Percentiles rank a stretch among this genome's conserved stretches.
Conservation (phyloP, 1,140 invertebrate species). For the Aphaenogaster ashmeadi region DNA sequence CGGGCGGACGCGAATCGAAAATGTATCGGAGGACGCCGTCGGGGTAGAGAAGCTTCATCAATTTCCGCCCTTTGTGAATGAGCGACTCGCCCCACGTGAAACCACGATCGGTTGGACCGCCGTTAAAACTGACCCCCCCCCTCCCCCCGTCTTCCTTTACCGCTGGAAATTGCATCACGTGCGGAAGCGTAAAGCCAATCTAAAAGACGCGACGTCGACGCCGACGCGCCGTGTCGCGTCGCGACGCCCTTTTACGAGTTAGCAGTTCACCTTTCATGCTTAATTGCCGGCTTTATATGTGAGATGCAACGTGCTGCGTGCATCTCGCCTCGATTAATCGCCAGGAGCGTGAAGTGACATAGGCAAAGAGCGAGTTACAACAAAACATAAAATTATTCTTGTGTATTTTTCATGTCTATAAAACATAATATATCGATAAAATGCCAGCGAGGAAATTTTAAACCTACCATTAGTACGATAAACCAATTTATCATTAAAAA, state of each 20-base stretch:
- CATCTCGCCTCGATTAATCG: conserved; percentile 15
- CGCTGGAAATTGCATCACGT: conserved; percentile 44
- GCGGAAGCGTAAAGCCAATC: conserved; percentile 35
- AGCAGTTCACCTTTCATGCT: conserved; percentile 20
- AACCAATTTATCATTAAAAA: not conserved
- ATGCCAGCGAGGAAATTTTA: not conserved
- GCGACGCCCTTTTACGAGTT: conserved; percentile 13
- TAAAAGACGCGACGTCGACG: conserved; percentile 5
- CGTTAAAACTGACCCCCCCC: conserved; percentile 19
- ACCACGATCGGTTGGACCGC: conserved; percentile 34
- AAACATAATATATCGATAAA: conserved; percentile 1
- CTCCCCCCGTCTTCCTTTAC: conserved; percentile 1
- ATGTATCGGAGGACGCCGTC: conserved; percentile 18
- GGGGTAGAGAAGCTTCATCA: not conserved
- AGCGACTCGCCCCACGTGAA: conserved; percentile 2
- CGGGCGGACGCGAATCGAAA: conserved; percentile 36
- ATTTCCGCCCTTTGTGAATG: conserved; percentile 51
- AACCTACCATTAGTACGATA: not conserved
- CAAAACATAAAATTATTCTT: not conserved
- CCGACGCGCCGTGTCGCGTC: not conserved
- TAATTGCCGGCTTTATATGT: conserved; percentile 30
- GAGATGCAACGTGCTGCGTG: not conserved
- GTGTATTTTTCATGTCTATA: not conserved
- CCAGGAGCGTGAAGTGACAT: not conserved
- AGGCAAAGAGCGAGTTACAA: not conserved